Percentiles rank a stretch among this genome's conserved stretches.
Evolutionary conservation across 2,113 vertebrate genomes (phyloP).

Genomic region (Callorhinus ursinus): DNA sequence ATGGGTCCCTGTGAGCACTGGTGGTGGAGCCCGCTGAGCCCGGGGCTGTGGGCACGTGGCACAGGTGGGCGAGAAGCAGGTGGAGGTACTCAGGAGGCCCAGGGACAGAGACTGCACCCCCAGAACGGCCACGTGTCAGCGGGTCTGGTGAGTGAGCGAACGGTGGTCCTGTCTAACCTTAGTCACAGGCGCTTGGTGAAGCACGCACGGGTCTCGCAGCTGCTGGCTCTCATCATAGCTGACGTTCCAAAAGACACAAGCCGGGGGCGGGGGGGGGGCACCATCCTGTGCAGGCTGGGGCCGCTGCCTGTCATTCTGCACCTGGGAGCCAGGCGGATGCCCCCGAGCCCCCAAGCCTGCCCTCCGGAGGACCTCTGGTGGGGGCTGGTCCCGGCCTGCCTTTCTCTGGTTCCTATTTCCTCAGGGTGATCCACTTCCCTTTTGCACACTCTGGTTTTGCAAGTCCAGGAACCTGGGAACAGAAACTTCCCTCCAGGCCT

Average conservation of each 20-base stretch:
- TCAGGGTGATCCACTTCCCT: neutral
- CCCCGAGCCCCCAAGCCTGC: rapidly evolving
- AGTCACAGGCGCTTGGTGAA: neutral
- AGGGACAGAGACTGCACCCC: neutral
- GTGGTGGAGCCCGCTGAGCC: neutral
- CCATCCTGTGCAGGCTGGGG: neutral
- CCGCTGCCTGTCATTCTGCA: neutral
- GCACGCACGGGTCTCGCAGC: neutral
- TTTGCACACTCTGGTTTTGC: neutral
- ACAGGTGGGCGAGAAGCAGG: neutral
- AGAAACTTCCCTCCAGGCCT: neutral
- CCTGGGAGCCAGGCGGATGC: neutral
- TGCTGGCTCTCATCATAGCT: neutral
- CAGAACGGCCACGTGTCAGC: rapidly evolving
- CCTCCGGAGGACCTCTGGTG: neutral
- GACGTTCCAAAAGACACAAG: neutral
- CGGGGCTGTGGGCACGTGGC: neutral
- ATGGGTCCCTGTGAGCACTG: neutral
- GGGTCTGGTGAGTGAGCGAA: neutral
- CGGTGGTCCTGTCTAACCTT: neutral
- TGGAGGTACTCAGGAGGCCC: neutral
- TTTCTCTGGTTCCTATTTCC: neutral
- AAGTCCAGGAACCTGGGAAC: neutral
- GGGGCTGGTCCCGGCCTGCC: neutral
- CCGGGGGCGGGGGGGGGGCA: too few relatives aligned